phyloP scores from a whole-genome alignment of 2,797 vertebrate species.

The Cirrhinus mrigala region DNA sequence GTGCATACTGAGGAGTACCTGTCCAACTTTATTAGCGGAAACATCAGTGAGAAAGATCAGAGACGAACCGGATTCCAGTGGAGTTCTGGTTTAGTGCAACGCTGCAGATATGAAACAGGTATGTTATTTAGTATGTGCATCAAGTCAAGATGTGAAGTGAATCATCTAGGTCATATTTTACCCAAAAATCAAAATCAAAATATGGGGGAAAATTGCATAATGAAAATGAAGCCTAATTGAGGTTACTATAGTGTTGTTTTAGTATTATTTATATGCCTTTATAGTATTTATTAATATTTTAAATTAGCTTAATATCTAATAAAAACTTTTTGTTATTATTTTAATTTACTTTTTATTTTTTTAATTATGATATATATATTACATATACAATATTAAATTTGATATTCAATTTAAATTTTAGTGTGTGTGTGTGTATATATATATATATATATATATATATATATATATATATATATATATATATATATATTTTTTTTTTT shows the following conservation, averaged over 20 bases:
- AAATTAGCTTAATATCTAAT: not conserved
- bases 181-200: not conserved
- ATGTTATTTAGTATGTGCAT: not conserved
- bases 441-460: too few species aligned
- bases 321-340: not conserved
- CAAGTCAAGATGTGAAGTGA: not conserved
- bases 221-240: not conserved
- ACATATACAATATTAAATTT: too few species aligned
- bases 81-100: slow-evolving; percentile 71
- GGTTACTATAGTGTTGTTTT: not conserved
- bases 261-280: not conserved
- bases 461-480: too few species aligned
- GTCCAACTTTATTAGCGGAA: slow-evolving; percentile 66
- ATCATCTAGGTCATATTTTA: not conserved
- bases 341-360: too few species aligned
- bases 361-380: too few species aligned
- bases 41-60: slow-evolving; percentile 65
- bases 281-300: not conserved
- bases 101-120: slow-evolving; percentile 75
- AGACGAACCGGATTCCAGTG: slow-evolving; percentile 72
- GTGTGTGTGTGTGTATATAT: too few species aligned
- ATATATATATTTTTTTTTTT: too few species aligned
- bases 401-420: too few species aligned
- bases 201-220: not conserved
- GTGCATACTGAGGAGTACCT: slow-evolving; percentile 73